Evolutionary conservation across 2,888 invertebrate genomes (phyloP), one percentile per base, ranked within the genome.

Genomic region (Platynereis dumerilii): DNA sequence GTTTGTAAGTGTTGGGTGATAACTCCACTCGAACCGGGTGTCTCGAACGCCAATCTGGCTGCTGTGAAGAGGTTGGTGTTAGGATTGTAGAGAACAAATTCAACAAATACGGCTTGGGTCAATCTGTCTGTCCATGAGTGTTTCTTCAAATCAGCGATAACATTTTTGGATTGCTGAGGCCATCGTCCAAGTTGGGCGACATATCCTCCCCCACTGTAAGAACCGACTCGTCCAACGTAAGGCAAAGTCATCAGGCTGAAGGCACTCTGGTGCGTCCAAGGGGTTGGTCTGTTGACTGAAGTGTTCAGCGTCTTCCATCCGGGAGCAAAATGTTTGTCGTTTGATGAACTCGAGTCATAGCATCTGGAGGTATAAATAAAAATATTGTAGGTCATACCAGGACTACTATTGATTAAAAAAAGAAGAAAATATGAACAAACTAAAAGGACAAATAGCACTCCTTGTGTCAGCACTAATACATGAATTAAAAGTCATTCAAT

Each of bases 171-270:
- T 7, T n/a, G 20, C n/a, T 20, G 20, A 20, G 48, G 48, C 20
- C 22, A 20, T n/a, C 48, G n/a, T 7, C 10, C 48, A n/a, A 48
- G 48, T 12, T 48, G 7, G 7, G 48, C 48, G 7, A 48, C 48
- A n/a, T 48, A 48, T 48, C 48, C 48, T 20, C 48, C 48, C 5
- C 48, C 48, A 48, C 48, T 48, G 48, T 48, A 48, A 12, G 48
- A 48, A 7, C 48, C 48, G 3, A 48, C 7, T n/a, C n/a, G 5
- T n/a, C 48, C 48, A 20, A 48, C 22, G 17, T n/a, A 20, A n/a
- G 48, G 48, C 3, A 22, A 7, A 5, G 20, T 22, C n/a, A 20
- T 22, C 48, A 48, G n/a, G 7, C 22, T 22, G 3, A 48, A 48
- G 7, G 48, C 22, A n/a, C 48, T 48, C n/a, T 20, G n/a, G 48